These are phyloP conservation scores for Paramuricea clavata DNA, from an alignment of 92 coral and sea anemone genomes.

Conservation along the genomic window DNA sequence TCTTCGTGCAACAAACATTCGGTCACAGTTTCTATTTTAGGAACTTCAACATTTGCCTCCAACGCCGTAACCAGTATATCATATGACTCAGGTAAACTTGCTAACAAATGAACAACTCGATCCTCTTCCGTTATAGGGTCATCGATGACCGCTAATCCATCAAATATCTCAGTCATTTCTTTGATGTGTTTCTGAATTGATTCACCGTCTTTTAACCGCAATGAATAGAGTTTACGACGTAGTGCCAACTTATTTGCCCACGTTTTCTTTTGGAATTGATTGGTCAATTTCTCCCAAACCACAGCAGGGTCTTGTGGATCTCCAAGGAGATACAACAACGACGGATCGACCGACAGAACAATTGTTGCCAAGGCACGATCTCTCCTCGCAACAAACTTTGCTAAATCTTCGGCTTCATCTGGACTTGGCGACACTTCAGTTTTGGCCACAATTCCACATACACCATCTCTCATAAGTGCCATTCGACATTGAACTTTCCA, in stretches of 20 bases:
- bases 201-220: slow-evolving; percentile 45
- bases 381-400: slow-evolving; percentile 55
- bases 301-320: slow-evolving; percentile 50
- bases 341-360: slow-evolving; percentile 63
- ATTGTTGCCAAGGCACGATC: slow-evolving; percentile 64
- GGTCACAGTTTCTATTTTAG: neutral
- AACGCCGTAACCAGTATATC: slow-evolving; percentile 75
- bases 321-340: slow-evolving; percentile 42
- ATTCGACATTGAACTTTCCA: slow-evolving; percentile 73
- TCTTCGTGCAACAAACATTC: slow-evolving; percentile 63
- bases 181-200: slow-evolving; percentile 65
- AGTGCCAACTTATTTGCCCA: slow-evolving; percentile 67
- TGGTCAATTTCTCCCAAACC: slow-evolving; percentile 58
- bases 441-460: slow-evolving; percentile 62
- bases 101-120: slow-evolving; percentile 67
- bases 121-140: slow-evolving; percentile 65
- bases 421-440: slow-evolving; percentile 64
- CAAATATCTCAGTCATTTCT: slow-evolving; percentile 58
- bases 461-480: slow-evolving; percentile 69
- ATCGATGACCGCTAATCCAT: slow-evolving; percentile 54
- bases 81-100: slow-evolving; percentile 66
- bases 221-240: slow-evolving; percentile 49
- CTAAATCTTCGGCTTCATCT: slow-evolving; percentile 41
- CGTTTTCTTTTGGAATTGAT: slow-evolving; percentile 64
- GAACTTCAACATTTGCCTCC: slow-evolving; percentile 64